A percentile compares a stretch with the other conserved stretches of the same genome.
Evolutionary conservation across 2,888 invertebrate genomes (phyloP).

Genomic region (Diabrotica balteata): DNA sequence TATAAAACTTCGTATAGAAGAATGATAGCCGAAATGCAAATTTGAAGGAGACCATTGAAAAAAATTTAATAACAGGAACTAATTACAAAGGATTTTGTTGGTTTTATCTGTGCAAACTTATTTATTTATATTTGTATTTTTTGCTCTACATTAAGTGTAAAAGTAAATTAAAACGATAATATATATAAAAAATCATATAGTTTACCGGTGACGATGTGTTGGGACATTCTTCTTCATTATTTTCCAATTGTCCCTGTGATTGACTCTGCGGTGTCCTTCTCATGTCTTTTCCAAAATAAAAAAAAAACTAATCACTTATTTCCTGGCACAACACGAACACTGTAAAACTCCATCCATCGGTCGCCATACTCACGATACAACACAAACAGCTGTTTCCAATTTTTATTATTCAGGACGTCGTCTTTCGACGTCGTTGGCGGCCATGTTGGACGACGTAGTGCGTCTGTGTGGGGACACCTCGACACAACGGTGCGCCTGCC

Average conservation of each 20-base stretch:
- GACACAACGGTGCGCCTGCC: too few species aligned
- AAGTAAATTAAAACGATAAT: not conserved
- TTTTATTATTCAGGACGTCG: slow-evolving; percentile 31
- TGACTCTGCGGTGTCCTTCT: slow-evolving; percentile 52
- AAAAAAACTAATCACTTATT: slow-evolving; percentile 31
- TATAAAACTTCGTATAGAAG: too few species aligned
- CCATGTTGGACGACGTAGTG: slow-evolving; percentile 38
- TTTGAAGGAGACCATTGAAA: too few species aligned
- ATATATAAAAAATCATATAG: not conserved
- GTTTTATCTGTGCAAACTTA: too few species aligned
- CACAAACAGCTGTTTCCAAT: slow-evolving; percentile 27
- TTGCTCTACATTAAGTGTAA: too few species aligned
- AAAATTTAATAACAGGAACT: too few species aligned
- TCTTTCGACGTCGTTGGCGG: slow-evolving; percentile 41
- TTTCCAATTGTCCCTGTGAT: slow-evolving; percentile 56
- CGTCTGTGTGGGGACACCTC: slow-evolving; percentile 14
- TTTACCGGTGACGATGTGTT: slow-evolving; percentile 63
- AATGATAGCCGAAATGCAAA: too few species aligned
- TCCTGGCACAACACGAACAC: slow-evolving; percentile 8
- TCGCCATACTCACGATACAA: slow-evolving; percentile 43
- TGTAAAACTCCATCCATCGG: slow-evolving; percentile 20
- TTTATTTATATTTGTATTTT: too few species aligned
- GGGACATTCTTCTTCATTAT: slow-evolving; percentile 65
- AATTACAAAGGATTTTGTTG: too few species aligned
- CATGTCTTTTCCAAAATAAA: slow-evolving; percentile 41